Evolutionary conservation across 2,797 vertebrate species (phyloP).

Genomic region (Peromyscus attwateri): DNA sequence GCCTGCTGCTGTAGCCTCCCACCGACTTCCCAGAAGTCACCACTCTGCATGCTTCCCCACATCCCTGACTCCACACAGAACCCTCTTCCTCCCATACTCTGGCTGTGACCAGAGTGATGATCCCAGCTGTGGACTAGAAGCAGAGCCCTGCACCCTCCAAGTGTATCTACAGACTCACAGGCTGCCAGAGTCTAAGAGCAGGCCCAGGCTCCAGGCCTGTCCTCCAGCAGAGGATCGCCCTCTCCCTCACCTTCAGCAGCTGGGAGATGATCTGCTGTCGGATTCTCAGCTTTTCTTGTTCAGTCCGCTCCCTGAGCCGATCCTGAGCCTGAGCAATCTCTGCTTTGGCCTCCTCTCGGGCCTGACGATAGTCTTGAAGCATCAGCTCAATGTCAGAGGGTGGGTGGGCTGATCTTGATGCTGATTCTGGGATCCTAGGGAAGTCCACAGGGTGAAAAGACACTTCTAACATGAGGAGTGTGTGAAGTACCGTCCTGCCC

Average conservation of each 20-base stretch:
- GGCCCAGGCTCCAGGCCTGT: background rate
- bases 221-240: background rate
- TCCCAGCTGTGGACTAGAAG: background rate
- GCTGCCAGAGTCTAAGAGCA: background rate
- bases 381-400: conserved; percentile 93
- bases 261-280: conserved; percentile 91
- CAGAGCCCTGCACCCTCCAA: background rate
- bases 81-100: background rate
- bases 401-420: conserved; percentile 84
- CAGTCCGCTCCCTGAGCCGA: conserved; percentile 92
- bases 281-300: conserved; percentile 94
- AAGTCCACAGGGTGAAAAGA: background rate
- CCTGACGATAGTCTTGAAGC: conserved; percentile 93
- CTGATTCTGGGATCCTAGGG: conserved; percentile 75
- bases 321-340: conserved; percentile 95
- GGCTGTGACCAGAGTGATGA: background rate
- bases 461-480: background rate
- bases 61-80: background rate
- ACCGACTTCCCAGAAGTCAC: background rate
- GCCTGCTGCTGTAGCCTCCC: background rate
- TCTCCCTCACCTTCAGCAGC: conserved; percentile 89
- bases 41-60: background rate
- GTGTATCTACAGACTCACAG: background rate
- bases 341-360: conserved; percentile 93
- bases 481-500: background rate